Evolutionary conservation across 2,888 invertebrate species (phyloP), one percentile per base, ranked within the genome.

Genomic region (Halictus quadricinctus): DNA sequence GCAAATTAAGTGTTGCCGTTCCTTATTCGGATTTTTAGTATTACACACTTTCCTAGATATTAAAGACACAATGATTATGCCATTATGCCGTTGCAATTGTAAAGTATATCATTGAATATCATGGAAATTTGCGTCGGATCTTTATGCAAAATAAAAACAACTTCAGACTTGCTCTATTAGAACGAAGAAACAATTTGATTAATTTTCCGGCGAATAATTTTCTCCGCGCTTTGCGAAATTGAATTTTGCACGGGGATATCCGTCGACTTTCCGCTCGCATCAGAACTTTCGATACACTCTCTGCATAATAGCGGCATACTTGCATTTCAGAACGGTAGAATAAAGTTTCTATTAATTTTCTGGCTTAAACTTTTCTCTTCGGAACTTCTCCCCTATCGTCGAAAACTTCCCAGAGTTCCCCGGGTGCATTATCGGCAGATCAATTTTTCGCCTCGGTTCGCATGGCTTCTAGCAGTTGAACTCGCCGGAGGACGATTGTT

Each of bases 381-480:
- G 29, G 21, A 76, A 76, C 66, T 66, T 29, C 2, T 36, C n/a
- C 41, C 5, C 21, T 41, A 12, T 25, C 8, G 36, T 21, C 21
- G 46, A 25, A 36, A 80, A 54, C 46, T 36, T 46, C 21, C 18
- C 18, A 15, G 25, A 36, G 29, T 36, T 69, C 13, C 43, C 46
- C 36, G n/a, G 46, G 46, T 76, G 2, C 69, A 21, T 75, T n/a
- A 13, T 29, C 10, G n/a, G 13, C 3, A 0, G 60, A 75, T 75
- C n/a, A 72, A 75, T 29, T 84, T 75, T 36, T 78, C 46, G 60
- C 50, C 58, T 75, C 64, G 74, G 41, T 78, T 72, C 54, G 75
- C 84, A 81, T 78, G 75, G 75, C 81, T 81, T 79, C 64, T 48
- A 66, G 18, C 72, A 72, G 58, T 75, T 76, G 54, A 60, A 58